Evolutionary conservation across 2,797 vertebrate genomes (phyloP).

Genomic region (Petrocephalus sullivani): DNA sequence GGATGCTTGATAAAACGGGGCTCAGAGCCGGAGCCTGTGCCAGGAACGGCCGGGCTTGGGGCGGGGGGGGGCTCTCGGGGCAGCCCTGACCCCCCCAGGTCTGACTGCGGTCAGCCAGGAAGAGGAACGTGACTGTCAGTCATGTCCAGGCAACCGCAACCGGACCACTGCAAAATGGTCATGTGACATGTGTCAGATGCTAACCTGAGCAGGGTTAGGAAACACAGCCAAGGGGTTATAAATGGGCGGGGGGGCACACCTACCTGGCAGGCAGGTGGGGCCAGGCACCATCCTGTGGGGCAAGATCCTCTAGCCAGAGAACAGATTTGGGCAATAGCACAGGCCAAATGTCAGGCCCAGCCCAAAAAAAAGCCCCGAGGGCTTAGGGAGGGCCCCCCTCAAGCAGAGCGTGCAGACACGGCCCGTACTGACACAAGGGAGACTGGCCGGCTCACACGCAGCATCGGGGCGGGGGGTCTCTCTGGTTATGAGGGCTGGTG

Average conservation of each 20-base stretch:
- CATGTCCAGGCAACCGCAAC: background rate
- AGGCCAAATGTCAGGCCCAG: background rate
- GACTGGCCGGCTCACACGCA: background rate
- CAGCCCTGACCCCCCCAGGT: background rate
- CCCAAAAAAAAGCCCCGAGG: background rate
- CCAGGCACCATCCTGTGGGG: background rate
- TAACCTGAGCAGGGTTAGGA: background rate
- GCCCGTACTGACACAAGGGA: background rate
- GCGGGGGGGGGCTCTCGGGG: background rate
- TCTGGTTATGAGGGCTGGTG: background rate
- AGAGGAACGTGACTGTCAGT: background rate
- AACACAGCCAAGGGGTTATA: background rate
- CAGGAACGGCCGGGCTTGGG: background rate
- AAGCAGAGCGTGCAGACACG: background rate
- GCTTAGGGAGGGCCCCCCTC: background rate
- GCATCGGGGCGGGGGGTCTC: background rate
- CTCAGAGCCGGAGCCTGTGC: background rate
- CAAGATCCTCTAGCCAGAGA: background rate
- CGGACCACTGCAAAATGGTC: background rate
- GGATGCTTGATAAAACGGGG: background rate
- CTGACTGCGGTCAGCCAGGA: background rate
- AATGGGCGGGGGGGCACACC: background rate
- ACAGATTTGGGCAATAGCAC: background rate
- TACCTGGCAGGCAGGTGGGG: background rate
- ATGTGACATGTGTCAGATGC: background rate